A percentile compares a stretch with the other conserved stretches of the same genome.
These are phyloP conservation scores for Aurelia aurita complex sp. Pacific DNA, from an alignment of 30 jellyfish, hydroid and myxozoan species.

Conservation along the genomic window DNA sequence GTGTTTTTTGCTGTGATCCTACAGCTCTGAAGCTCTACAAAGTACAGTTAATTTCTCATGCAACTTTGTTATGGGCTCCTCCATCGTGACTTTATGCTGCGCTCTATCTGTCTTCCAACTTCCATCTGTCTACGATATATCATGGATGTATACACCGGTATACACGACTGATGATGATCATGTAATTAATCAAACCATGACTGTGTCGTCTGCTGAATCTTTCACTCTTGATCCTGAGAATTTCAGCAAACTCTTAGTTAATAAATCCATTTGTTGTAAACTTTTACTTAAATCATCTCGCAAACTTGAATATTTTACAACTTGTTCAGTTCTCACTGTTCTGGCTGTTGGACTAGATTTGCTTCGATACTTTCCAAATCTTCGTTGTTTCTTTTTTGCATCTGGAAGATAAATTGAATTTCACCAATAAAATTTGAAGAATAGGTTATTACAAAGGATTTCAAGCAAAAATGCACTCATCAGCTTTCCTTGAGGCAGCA, in stretches of 20 bases:
- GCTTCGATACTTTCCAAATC: slow-evolving; percentile 37
- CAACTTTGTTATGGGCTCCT: too few relatives aligned
- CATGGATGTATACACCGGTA: too few relatives aligned
- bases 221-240: slow-evolving; percentile 27
- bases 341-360: slow-evolving; percentile 39
- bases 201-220: not conserved
- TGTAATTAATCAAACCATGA: not conserved
- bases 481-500: not conserved
- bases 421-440: not conserved
- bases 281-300: slow-evolving; percentile 33
- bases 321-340: not conserved
- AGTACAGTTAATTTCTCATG: too few relatives aligned
- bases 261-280: slow-evolving; percentile 38
- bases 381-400: slow-evolving; percentile 7
- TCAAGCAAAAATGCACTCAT: not conserved
- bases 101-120: too few relatives aligned
- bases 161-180: too few relatives aligned
- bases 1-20: too few relatives aligned
- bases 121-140: too few relatives aligned
- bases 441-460: not conserved
- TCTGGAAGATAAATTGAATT: slow-evolving; percentile 7
- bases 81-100: too few relatives aligned
- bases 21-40: too few relatives aligned
- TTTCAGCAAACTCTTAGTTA: slow-evolving; percentile 34
- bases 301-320: slow-evolving; percentile 31